Evolutionary conservation across 1,140 invertebrate species (phyloP).

Genomic region (Neodiprion pinetum): DNA sequence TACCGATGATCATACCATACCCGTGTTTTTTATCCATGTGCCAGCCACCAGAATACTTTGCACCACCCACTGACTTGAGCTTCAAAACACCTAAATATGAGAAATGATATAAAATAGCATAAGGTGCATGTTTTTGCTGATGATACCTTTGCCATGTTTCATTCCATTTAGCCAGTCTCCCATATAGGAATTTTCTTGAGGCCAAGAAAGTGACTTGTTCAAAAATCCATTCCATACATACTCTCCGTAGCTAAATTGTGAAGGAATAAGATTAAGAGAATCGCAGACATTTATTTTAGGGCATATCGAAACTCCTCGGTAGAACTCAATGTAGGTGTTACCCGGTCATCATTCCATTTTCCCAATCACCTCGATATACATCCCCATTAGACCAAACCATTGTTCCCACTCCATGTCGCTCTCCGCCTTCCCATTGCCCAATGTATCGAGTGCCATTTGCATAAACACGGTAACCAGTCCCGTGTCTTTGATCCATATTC

Average conservation of each 20-base stretch:
- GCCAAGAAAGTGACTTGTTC: conserved; percentile 61
- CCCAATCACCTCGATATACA: conserved; percentile 61
- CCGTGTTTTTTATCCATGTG: conserved; percentile 65
- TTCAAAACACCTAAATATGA: conserved; percentile 47
- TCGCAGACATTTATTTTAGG: background rate
- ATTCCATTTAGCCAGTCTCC: conserved; percentile 62
- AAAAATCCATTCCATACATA: conserved; percentile 64
- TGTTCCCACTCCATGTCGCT: conserved; percentile 61
- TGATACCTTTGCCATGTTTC: conserved; percentile 62
- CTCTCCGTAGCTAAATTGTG: conserved; percentile 53
- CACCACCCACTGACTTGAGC: conserved; percentile 61
- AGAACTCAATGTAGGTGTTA: background rate
- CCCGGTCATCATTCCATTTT: conserved; percentile 63
- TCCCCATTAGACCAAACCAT: conserved; percentile 54
- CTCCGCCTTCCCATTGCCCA: conserved; percentile 62
- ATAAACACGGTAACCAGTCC: conserved; percentile 61
- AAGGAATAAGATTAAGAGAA: background rate
- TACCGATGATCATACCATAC: conserved; percentile 60
- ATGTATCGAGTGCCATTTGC: conserved; percentile 59
- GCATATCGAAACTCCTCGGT: background rate
- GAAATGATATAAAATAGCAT: conserved; percentile 10
- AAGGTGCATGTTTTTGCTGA: conserved; percentile 43
- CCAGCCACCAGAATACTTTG: conserved; percentile 64
- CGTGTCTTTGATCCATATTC: conserved; percentile 58
- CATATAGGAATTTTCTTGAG: conserved; percentile 60